Evolutionary conservation across 1,140 invertebrate genomes (phyloP), one percentile per base, ranked within the genome.

Genomic region (Rhopalosiphum maidis): DNA sequence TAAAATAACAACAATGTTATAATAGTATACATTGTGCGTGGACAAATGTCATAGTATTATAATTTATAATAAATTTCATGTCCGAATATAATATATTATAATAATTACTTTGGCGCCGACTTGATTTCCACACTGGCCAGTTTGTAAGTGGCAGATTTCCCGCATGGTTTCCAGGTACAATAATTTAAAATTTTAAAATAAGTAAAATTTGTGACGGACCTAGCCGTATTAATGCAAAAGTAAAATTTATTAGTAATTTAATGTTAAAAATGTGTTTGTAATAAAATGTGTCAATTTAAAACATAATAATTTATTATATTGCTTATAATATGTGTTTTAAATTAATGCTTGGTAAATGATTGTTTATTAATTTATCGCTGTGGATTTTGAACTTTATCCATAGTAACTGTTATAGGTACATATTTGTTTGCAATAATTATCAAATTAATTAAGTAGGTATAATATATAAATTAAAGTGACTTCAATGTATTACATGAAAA

Each of bases 61-160:
- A 68, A n/a, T n/a, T 18, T n/a, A 77, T 77, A n/a, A 77, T 7
- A n/a, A 18, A n/a, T n/a, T 15, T 68, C 60, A 68, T 68, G 9
- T 18, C 60, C 15, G 15, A 77, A 6, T 77, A 77, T 41, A 41
- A 41, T 2, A 46, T 46, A 46, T 46, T 41, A 41, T 41, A 41
- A 46, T 77, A 77, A 77, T 77, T 95, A 97, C 97, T 96, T 98
- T 98, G 93, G 97, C 96, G 94, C 97, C 97, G 94, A 98, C 98
- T 96, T 98, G 97, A 96, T 98, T 98, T 82, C 97, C 97, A 95
- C 97, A 98, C 95, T 98, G 97, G 93, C 97, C 97, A 94, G 97
- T 97, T 87, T 87, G 48, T 48, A 54, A 37, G 9, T 90, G 48
- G 2, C 88, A 54, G 21, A 54, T 35, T 54, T 90, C 48, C 22